Evolutionary conservation across 2,113 vertebrate genomes (phyloP).

Genomic region (Etheostoma spectabile): DNA sequence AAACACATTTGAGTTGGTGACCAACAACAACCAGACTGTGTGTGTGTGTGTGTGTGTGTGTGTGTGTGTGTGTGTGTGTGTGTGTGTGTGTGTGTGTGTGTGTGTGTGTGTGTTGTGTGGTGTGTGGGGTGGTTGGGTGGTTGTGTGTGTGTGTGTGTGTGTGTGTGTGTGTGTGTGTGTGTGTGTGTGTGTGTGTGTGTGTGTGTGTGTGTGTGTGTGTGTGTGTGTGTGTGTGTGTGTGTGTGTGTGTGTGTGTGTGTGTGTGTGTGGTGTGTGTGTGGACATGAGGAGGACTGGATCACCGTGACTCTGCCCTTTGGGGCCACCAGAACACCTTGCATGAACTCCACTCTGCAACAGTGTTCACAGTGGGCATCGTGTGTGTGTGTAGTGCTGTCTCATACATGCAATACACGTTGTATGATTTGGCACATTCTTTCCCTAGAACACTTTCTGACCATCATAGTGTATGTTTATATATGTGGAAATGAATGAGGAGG

Average conservation of each 20-base stretch:
- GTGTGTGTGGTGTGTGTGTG: not conserved
- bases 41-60: too few relatives aligned
- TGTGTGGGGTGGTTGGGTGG: too few relatives aligned
- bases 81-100: not conserved
- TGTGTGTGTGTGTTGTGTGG: slow-evolving; percentile 25
- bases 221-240: too few relatives aligned
- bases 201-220: too few relatives aligned
- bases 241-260: too few relatives aligned
- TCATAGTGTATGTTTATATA: slow-evolving; percentile 65
- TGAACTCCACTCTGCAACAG: slow-evolving; percentile 75
- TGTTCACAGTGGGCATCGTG: slow-evolving; percentile 77
- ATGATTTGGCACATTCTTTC: slow-evolving; percentile 59
- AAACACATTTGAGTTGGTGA: not conserved
- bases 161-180: too few relatives aligned
- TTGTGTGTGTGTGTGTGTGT: too few relatives aligned
- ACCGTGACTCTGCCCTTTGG: slow-evolving; percentile 58
- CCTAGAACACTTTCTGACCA: slow-evolving; percentile 39
- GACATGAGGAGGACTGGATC: slow-evolving; percentile 53
- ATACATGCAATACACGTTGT: slow-evolving; percentile 21
- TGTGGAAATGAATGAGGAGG: slow-evolving; percentile 64
- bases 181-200: too few relatives aligned
- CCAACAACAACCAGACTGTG: not conserved
- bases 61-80: too few relatives aligned
- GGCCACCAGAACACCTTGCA: slow-evolving; percentile 66
- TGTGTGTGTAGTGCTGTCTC: slow-evolving; percentile 41